Conservation (phyloP, 2,888 invertebrate genomes). For the Hypselothyrea guttata region DNA sequence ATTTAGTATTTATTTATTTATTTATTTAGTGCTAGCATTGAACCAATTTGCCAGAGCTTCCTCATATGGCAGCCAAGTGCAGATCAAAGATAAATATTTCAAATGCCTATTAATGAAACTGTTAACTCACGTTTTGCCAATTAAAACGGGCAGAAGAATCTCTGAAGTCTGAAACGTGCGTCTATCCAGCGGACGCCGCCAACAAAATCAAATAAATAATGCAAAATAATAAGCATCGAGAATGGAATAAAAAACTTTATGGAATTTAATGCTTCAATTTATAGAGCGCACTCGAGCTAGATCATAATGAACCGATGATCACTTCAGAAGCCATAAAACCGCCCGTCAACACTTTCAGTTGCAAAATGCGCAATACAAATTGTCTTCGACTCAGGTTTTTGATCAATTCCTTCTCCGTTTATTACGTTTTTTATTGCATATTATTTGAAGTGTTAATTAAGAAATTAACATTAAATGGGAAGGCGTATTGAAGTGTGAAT, state of each 20-base stretch:
- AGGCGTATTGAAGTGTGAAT: conserved; percentile 14
- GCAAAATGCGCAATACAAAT: conserved; percentile 64
- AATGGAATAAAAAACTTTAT: conserved; percentile 18
- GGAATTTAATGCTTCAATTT: conserved; percentile 70
- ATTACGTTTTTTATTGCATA: conserved; percentile 24
- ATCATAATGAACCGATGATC: conserved; percentile 53
- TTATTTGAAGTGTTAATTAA: conserved; percentile 66
- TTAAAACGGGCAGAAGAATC: conserved; percentile 58
- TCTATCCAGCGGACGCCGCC: conserved; percentile 4
- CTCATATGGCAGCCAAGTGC: conserved; percentile 44
- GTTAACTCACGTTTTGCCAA: conserved; percentile 74
- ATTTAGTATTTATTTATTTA: conserved; percentile 35
- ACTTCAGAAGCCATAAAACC: conserved; percentile 49
- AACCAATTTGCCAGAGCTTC: conserved; percentile 68
- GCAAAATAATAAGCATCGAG: conserved; percentile 10
- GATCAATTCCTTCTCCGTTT: neutral
- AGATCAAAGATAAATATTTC: conserved; percentile 37
- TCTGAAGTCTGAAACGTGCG: conserved; percentile 64
- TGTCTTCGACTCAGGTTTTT: conserved; percentile 11
- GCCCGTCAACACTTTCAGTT: conserved; percentile 67
- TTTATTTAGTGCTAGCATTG: conserved; percentile 53
- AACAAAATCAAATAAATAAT: conserved; percentile 53
- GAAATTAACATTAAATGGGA: conserved; percentile 58
- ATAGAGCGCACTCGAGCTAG: conserved; percentile 64
- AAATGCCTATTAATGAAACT: conserved; percentile 63